These are phyloP conservation scores for Bungarus multicinctus DNA, from an alignment of 2,113 vertebrate genomes.

Conservation along the genomic window DNA sequence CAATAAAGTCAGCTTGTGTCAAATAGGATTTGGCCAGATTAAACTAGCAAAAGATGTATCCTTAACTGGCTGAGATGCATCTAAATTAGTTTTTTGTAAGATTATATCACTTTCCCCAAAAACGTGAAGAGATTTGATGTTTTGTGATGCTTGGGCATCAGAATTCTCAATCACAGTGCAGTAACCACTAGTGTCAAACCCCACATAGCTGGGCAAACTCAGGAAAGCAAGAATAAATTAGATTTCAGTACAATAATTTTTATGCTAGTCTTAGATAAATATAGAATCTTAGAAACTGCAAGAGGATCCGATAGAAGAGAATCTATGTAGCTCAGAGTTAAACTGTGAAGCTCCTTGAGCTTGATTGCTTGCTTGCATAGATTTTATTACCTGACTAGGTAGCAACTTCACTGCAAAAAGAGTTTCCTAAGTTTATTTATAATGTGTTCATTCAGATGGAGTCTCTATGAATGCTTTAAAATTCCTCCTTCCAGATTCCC, in stretches of 20 bases:
- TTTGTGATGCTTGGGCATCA: neutral
- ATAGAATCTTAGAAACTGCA: neutral
- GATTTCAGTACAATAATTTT: neutral
- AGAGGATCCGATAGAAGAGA: neutral
- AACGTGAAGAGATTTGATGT: neutral
- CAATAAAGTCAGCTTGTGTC: neutral
- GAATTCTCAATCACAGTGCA: neutral
- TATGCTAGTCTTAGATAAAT: neutral
- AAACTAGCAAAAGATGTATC: neutral
- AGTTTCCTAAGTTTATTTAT: neutral
- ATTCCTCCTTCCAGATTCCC: neutral
- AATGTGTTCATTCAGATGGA: neutral
- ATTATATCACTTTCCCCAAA: neutral
- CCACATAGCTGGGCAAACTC: neutral
- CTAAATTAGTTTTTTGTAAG: neutral
- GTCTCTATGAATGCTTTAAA: neutral
- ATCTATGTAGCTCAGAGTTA: neutral
- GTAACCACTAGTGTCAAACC: neutral
- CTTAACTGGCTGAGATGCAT: neutral
- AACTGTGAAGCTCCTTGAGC: neutral
- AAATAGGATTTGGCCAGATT: neutral
- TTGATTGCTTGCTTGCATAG: neutral
- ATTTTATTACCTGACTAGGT: neutral
- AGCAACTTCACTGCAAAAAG: neutral
- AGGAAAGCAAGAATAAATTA: neutral